Conservation (phyloP, 2,797 vertebrate species). For the Falco concolor region DNA sequence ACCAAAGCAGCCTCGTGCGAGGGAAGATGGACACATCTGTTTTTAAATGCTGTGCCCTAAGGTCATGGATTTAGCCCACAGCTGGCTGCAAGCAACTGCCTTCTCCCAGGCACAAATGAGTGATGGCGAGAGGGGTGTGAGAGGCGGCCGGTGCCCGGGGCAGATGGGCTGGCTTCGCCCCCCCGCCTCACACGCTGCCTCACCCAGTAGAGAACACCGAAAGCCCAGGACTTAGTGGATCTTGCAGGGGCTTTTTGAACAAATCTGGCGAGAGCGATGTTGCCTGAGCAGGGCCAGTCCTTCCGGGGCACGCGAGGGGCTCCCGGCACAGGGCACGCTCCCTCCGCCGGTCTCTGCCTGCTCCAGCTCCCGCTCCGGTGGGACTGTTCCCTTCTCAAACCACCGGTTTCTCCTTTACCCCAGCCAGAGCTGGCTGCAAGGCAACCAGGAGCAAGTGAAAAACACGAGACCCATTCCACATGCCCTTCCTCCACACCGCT, state of each 20-base stretch:
- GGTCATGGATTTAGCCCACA: background rate
- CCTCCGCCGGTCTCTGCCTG: background rate
- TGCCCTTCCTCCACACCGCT: background rate
- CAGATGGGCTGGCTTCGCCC: background rate
- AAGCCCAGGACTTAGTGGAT: background rate
- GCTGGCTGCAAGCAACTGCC: background rate
- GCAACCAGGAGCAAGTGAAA: background rate
- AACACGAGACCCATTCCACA: background rate
- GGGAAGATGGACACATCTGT: conserved; percentile 78
- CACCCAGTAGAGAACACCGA: background rate
- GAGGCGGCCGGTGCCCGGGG: rapidly evolving
- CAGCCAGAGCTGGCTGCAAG: background rate
- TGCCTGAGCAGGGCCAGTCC: background rate
- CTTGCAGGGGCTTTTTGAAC: background rate
- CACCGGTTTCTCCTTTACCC: background rate
- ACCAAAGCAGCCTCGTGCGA: conserved; percentile 1
- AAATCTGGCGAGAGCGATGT: rapidly evolving
- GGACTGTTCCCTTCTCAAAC: background rate
- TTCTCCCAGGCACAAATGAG: background rate
- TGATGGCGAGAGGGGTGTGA: background rate
- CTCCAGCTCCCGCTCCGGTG: background rate
- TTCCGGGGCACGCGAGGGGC: rapidly evolving
- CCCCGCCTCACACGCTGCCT: rapidly evolving
- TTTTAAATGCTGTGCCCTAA: conserved; percentile 68
- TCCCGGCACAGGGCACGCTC: background rate